Evolutionary conservation across 2,113 vertebrate species (phyloP), one percentile per base, ranked within the genome.

Genomic region (Pungitius pungitius): DNA sequence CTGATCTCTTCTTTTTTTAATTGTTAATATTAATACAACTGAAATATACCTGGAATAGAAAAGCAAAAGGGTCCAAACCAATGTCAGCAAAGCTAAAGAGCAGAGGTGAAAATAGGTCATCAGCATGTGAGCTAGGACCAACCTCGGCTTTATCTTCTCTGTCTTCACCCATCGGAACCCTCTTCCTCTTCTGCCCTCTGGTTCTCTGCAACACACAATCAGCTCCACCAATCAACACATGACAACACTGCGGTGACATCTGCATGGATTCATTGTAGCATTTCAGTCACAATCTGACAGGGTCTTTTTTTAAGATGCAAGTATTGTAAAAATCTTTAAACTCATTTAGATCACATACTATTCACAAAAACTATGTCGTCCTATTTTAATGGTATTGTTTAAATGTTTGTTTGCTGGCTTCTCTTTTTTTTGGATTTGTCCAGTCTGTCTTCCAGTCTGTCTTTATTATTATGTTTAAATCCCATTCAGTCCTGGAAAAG

Each of bases 121-220:
- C 6, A 20, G 22, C 37, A 22, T 11, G 18, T 47, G 22, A 13
- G 11, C 10, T 0, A 40, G 17, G 42, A 88, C 85, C 62, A 76
- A 95, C 98, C 97, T 99, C 98, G 26, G 93, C 84, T 87, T 96
- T 98, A 73, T 98, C 97, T 47, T 98, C 90, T 64, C 71, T 57
- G 57, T 93, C 97, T 65, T 99, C 98, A 45, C 94, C 94, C 81
- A 96, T 89, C 74, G 96, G 95, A 75, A 95, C 94, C 15, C 94
- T 85, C 79, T 95, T 95, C 90, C 97, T 93, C 92, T 99, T 99
- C 92, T 98, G 94, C 77, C 97, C 97, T 94, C 97, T 95, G 92
- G 97, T 98, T 95, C 97, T 96, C 98, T 99, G 92, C 68, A 33
- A 91, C 91, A 75, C 55, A 87, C 13, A 61, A 86, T 40, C 40